phyloP scores from a whole-genome alignment of 2,113 vertebrate species.

The Muscicapa adusta region DNA sequence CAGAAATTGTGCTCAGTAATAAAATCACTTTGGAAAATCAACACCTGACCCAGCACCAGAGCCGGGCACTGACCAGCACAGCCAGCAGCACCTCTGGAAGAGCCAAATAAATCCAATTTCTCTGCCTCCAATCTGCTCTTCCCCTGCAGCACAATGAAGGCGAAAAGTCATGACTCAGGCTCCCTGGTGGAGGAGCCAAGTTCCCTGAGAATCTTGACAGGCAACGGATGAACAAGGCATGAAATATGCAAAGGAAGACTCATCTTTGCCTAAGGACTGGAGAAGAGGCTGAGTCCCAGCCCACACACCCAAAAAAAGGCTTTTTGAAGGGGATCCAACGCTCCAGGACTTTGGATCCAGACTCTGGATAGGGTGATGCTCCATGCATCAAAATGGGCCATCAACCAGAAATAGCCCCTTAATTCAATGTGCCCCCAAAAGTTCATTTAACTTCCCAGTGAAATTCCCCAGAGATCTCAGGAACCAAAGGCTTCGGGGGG shows the following conservation, averaged over 20 bases:
- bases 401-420: not conserved
- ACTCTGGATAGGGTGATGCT: rapidly evolving
- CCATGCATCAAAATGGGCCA: not conserved
- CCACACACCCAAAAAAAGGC: not conserved
- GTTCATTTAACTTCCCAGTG: not conserved
- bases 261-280: conserved; percentile 39
- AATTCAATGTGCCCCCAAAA: not conserved
- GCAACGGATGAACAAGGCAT: conserved; percentile 16
- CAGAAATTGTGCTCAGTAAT: not conserved
- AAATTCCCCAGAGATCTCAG: not conserved
- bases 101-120: not conserved
- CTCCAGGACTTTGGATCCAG: not conserved
- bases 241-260: conserved; percentile 51
- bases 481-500: not conserved
- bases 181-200: not conserved
- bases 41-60: not conserved
- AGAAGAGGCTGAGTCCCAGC: conserved; percentile 25
- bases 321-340: not conserved
- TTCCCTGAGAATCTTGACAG: conserved; percentile 55
- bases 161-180: conserved; percentile 29
- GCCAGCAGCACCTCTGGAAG: not conserved
- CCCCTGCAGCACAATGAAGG: not conserved
- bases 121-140: not conserved
- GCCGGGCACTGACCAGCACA: not conserved
- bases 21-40: not conserved